phyloP scores from a whole-genome alignment of 2,797 vertebrate genomes.

The Cynopterus sphinx region DNA sequence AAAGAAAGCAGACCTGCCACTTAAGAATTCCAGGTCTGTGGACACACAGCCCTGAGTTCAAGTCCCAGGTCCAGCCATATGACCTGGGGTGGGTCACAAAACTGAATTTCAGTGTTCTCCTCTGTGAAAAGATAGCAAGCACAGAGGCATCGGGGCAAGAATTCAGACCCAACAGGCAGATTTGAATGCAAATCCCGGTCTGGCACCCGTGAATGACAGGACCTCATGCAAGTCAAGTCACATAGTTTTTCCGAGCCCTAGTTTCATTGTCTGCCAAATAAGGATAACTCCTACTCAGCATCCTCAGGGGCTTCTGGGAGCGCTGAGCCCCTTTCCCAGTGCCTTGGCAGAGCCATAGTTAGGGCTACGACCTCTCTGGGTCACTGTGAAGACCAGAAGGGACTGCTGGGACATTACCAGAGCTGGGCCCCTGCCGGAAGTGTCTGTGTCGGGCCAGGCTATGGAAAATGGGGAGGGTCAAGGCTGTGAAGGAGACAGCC shows the following conservation, averaged over 20 bases:
- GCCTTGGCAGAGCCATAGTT: background rate
- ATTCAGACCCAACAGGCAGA: background rate
- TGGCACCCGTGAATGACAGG: no score
- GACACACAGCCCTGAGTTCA: background rate
- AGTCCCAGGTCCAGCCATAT: background rate
- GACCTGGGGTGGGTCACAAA: background rate
- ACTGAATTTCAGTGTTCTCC: background rate
- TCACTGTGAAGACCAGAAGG: background rate
- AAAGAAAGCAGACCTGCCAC: background rate
- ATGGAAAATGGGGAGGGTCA: rapidly evolving
- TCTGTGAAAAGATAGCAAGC: background rate
- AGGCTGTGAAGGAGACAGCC: background rate
- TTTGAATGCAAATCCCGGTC: background rate
- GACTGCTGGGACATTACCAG: background rate
- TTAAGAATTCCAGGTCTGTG: background rate
- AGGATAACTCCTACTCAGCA: background rate
- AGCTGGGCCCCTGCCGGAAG: background rate
- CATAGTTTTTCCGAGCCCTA: background rate
- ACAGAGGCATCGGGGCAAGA: background rate
- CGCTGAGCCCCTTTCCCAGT: background rate
- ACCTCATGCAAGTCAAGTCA: background rate
- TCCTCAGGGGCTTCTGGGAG: background rate
- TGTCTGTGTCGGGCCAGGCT: rapidly evolving
- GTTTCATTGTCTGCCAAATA: background rate
- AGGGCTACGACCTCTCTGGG: rapidly evolving